Conservation (phyloP, 1,140 invertebrate species). For the Pseudomyrmex flavicornis region DNA sequence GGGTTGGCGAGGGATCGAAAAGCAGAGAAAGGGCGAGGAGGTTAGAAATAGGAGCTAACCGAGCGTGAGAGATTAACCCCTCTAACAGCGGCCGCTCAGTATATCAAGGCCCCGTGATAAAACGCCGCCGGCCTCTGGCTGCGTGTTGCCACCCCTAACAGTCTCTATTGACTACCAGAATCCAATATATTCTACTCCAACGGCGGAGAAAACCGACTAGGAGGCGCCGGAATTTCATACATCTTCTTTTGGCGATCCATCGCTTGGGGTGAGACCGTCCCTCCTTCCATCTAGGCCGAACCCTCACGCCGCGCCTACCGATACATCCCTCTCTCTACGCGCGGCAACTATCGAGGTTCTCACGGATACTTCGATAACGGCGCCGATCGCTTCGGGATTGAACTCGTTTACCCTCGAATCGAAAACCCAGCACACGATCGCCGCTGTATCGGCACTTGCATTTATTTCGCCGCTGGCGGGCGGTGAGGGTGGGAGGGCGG, state of each 20-base stretch:
- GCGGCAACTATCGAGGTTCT: conserved; percentile 60
- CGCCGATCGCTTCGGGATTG: conserved; percentile 77
- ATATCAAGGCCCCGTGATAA: conserved; percentile 85
- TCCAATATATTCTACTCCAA: conserved; percentile 84
- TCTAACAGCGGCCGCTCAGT: conserved; percentile 84
- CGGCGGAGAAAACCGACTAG: conserved; percentile 83
- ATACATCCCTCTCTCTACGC: conserved; percentile 60
- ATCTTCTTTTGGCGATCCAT: conserved; percentile 82
- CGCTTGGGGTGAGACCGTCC: conserved; percentile 68
- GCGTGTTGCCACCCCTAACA: conserved; percentile 84
- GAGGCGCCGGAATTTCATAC: conserved; percentile 85
- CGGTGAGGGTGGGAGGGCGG: not conserved
- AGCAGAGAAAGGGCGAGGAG: conserved; percentile 70
- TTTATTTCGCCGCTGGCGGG: conserved; percentile 56
- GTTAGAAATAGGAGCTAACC: conserved; percentile 85
- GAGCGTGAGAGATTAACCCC: conserved; percentile 86
- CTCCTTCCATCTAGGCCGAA: not conserved
- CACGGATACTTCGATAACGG: conserved; percentile 74
- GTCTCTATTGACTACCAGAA: conserved; percentile 85
- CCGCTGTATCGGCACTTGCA: conserved; percentile 56
- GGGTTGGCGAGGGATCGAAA: conserved; percentile 71
- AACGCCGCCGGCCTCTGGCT: conserved; percentile 83
- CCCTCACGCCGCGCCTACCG: conserved; percentile 12
- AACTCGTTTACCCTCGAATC: conserved; percentile 71
- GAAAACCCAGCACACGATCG: conserved; percentile 59